Evolutionary conservation across 2,888 invertebrate species (phyloP).

Genomic region (Cyrtodaria siliqua): DNA sequence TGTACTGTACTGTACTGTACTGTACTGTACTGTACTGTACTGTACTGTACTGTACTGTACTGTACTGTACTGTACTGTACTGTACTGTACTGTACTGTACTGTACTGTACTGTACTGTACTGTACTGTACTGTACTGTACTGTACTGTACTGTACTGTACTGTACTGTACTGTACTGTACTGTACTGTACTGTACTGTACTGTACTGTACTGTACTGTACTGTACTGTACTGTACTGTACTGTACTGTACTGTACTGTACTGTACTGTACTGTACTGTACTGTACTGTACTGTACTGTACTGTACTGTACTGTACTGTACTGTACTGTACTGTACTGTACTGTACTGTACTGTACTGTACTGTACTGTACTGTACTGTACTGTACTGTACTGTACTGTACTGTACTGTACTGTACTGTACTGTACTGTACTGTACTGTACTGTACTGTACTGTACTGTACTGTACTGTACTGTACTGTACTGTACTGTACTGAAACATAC

Average conservation of each 20-base stretch:
- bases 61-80: no score
- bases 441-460: constrained; percentile 13
- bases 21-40: no score
- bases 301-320: neutral
- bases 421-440: constrained; percentile 13
- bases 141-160: neutral
- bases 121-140: constrained; percentile 5
- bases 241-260: no score
- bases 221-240: neutral
- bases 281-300: neutral
- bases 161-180: no score
- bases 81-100: no score
- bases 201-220: neutral
- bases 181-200: neutral
- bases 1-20: no score
- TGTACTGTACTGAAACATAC: constrained; percentile 13
- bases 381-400: constrained; percentile 12
- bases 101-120: no score
- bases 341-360: constrained; percentile 18
- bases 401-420: constrained; percentile 11
- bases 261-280: no score
- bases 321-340: constrained; percentile 14
- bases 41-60: no score
- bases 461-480: constrained; percentile 13
- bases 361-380: neutral